Conservation (phyloP, 2,113 vertebrate species). For the Mormoops blainvillei region DNA sequence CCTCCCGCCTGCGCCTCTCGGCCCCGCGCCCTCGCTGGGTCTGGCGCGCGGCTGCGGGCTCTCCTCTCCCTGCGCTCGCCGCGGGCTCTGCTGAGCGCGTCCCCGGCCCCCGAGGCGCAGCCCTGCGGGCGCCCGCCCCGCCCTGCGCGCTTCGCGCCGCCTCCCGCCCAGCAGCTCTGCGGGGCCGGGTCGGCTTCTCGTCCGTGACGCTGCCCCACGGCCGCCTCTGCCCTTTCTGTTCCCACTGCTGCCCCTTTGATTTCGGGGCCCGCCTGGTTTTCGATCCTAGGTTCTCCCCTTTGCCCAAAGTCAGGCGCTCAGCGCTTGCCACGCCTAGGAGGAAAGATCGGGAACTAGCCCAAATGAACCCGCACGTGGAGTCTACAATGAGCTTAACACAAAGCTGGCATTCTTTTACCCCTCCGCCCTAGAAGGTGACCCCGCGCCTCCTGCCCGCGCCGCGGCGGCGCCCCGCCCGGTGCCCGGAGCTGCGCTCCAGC, state of each 20-base stretch:
- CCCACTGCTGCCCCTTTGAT: background rate
- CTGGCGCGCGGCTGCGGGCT: too few relatives aligned
- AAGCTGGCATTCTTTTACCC: background rate
- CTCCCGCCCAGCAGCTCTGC: background rate
- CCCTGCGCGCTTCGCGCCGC: background rate
- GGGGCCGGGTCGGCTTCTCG: background rate
- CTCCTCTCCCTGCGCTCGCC: too few relatives aligned
- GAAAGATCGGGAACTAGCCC: background rate
- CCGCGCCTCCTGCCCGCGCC: background rate
- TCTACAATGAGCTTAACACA: background rate
- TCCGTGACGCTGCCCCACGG: background rate
- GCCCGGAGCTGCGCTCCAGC: background rate
- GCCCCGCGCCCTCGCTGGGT: too few relatives aligned
- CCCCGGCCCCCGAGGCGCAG: too few relatives aligned
- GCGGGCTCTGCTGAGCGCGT: too few relatives aligned
- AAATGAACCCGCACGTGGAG: background rate
- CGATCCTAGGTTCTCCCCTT: background rate
- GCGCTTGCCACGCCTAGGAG: background rate
- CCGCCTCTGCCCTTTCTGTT: background rate
- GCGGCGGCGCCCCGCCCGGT: accelerated
- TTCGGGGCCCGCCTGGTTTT: background rate
- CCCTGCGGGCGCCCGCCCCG: too few relatives aligned
- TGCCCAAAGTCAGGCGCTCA: background rate
- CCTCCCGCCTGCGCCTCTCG: background rate
- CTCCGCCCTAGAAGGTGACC: background rate